Evolutionary conservation across 2,888 invertebrate genomes (phyloP), one percentile per base, ranked within the genome.

Genomic region (Conchocele bisecta): DNA sequence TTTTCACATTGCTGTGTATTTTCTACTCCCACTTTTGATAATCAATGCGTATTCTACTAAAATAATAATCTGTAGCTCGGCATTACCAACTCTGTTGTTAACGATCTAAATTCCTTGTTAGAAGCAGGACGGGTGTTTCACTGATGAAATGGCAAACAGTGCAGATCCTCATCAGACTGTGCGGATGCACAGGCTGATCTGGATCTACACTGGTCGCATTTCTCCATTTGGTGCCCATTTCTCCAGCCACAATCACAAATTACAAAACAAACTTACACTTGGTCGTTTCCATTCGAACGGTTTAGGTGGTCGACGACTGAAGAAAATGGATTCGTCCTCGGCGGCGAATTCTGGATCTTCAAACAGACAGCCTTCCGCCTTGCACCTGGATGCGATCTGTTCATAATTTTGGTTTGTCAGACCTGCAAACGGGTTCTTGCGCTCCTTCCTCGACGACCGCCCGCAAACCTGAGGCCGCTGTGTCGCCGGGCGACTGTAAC

Each of bases 271-370:
- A 86, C 90, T 85, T 74, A 91, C 91, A 44, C 94, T 93, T 22
- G 99, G 99, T 77, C 99, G 93, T 84, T 94, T 94, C 99, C 99
- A 99, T 91, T 96, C 95, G 84, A 98, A 95, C 22, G 94, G 93
- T 77, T 96, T 93, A 82, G 96, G 95, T n/a, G 97, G 94, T 29
- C 94, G 92, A 85, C 94, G 94, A 88, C 96, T 97, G 92, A 94
- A 98, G 93, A 95, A 96, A 39, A 98, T 93, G 54, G 96, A 95
- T 58, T 94, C 93, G 90, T 97, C 95, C 20, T 92, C 92, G 0
- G 97, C 95, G 0, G 95, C 96, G 91, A 98, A 98, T 87, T 96
- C 95, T 0, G 96, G 95, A 92, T 98, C 98, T 87, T 98, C 97
- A 88, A 96, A 98, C 41, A 98, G 93, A 0, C 93, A 92, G 2